A percentile compares a stretch with the other conserved stretches of the same genome.
These are phyloP conservation scores for Cuculus canorus DNA, from an alignment of 2,797 vertebrate genomes.

Conservation along the genomic window DNA sequence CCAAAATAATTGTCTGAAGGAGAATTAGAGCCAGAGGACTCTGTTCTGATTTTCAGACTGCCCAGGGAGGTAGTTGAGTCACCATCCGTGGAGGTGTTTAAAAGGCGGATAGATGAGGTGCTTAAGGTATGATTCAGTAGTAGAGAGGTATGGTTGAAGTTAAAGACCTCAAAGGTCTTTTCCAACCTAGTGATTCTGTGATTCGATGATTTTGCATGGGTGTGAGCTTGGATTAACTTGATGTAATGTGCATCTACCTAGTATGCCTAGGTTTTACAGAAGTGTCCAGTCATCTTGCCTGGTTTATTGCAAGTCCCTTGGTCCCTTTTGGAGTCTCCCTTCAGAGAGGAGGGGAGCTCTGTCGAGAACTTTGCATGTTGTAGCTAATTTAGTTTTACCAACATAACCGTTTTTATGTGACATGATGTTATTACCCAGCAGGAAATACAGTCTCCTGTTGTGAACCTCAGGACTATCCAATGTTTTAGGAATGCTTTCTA, in stretches of 20 bases:
- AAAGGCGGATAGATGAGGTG: too few relatives aligned
- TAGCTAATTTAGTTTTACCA: background rate
- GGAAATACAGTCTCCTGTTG: background rate
- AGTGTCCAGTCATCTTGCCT: background rate
- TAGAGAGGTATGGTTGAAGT: too few relatives aligned
- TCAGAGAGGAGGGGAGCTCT: background rate
- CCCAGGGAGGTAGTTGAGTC: too few relatives aligned
- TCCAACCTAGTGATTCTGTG: too few relatives aligned
- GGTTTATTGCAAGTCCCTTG: background rate
- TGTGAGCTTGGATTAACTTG: background rate
- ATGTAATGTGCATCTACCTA: background rate
- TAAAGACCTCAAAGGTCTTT: too few relatives aligned
- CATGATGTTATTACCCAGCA: background rate
- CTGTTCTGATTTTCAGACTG: background rate
- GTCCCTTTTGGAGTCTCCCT: background rate
- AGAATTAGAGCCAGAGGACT: background rate
- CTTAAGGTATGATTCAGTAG: too few relatives aligned
- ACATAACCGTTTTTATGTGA: background rate
- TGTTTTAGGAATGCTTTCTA: background rate
- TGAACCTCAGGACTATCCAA: background rate
- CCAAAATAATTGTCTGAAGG: background rate
- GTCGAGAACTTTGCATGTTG: background rate
- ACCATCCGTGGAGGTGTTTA: too few relatives aligned
- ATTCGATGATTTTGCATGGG: background rate
- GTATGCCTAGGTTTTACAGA: background rate